Conservation (phyloP, 2,797 vertebrate genomes). For the Xiphorhynchus erythropygius region DNA sequence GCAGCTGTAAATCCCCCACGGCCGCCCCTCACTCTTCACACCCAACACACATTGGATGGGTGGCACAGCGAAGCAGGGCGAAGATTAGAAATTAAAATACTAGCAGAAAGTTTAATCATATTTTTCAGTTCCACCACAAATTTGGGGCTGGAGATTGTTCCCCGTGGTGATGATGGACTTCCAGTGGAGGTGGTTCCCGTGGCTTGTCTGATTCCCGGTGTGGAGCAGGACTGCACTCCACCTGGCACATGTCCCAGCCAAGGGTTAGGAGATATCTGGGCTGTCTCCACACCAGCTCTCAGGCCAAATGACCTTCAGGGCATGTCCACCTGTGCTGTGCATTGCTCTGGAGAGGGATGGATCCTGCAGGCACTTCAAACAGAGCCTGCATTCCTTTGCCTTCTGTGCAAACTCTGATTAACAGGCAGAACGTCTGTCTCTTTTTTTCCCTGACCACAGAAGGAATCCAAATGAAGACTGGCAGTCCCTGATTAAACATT, state of each 20-base stretch:
- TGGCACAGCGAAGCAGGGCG: accelerated
- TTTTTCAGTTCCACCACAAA: neutral
- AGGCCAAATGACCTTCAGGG: neutral
- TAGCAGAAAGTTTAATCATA: neutral
- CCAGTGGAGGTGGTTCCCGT: accelerated
- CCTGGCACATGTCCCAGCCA: accelerated
- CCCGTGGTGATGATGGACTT: accelerated
- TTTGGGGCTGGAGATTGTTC: accelerated
- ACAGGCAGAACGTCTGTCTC: neutral
- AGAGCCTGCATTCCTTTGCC: neutral
- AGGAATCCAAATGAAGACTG: neutral
- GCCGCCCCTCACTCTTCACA: accelerated
- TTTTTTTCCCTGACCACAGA: neutral
- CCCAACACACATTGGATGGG: accelerated
- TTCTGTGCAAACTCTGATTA: neutral
- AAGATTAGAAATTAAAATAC: neutral
- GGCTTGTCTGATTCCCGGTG: accelerated
- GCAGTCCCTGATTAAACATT: neutral
- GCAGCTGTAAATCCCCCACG: neutral
- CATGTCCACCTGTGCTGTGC: neutral
- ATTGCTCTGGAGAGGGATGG: accelerated
- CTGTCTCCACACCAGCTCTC: accelerated
- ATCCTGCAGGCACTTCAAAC: neutral
- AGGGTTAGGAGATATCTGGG: accelerated
- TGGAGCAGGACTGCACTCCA: accelerated